A percentile compares a stretch with the other conserved stretches of the same genome.
Conservation (phyloP, 1,140 invertebrate genomes). For the Kradibia gibbosae region DNA sequence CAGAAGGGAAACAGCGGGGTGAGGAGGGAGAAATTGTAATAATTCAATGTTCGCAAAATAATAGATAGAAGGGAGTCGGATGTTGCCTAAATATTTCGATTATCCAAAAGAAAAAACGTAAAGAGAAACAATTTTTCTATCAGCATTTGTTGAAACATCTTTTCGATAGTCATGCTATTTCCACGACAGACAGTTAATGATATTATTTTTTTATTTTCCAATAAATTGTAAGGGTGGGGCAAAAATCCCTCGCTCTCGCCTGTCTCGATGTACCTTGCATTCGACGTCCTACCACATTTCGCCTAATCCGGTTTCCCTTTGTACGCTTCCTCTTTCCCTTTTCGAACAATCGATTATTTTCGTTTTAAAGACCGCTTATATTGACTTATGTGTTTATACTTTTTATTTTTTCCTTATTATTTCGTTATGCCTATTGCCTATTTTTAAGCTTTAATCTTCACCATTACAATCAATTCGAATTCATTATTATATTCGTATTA, state of each 20-base stretch:
- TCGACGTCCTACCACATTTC: neutral
- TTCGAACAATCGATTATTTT: constrained; percentile 50
- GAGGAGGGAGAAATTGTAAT: constrained; percentile 20
- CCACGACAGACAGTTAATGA: constrained; percentile 17
- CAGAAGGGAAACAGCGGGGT: constrained; percentile 52
- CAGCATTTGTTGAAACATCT: constrained; percentile 7
- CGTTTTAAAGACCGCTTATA: constrained; percentile 44
- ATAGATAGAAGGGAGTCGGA: constrained; percentile 51
- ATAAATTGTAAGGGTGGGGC: constrained; percentile 19
- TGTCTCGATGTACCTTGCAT: constrained; percentile 4
- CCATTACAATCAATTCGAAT: constrained; percentile 50
- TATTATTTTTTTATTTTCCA: constrained; percentile 5
- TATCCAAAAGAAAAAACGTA: constrained; percentile 51
- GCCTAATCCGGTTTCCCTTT: constrained; percentile 39
- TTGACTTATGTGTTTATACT: constrained; percentile 51
- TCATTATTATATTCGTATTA: constrained; percentile 26
- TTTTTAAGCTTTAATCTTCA: constrained; percentile 47
- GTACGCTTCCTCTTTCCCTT: constrained; percentile 49
- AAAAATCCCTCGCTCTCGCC: constrained; percentile 39
- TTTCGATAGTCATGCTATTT: constrained; percentile 27
- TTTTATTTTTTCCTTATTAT: constrained; percentile 48
- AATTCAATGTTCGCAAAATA: constrained; percentile 36
- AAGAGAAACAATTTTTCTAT: constrained; percentile 48
- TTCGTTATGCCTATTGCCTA: constrained; percentile 49
- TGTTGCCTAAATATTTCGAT: constrained; percentile 44